Base-by-base conservation (phyloP, 2,888 invertebrate species). In the Drosophila lacicola region DNA sequence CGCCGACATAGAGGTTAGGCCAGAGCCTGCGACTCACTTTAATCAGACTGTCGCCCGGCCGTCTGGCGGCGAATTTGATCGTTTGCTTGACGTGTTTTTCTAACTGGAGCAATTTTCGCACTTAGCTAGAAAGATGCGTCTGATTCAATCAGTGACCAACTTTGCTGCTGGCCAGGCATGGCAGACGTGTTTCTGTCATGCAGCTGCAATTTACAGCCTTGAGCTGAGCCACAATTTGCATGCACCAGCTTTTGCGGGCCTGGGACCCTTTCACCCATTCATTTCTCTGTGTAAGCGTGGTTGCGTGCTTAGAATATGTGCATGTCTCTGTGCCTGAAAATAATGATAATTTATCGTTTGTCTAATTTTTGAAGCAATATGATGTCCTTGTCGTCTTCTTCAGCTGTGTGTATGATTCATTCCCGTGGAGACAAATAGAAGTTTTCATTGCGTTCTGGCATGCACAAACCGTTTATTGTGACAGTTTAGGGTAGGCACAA, bases 271-370 rank as follows among this genome's bases (percentile, higher is more conserved):
- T 66, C 45, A 42, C 21, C 14, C 17, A 55, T 42, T 75, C 21
- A 21, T 81, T 63, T 25, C 25, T 25, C 25, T 25, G 6, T 25
- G 6, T 25, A 25, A 25, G 25, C 25, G 25, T 25, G 21, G 21
- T 4, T 19, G n/a, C 37, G 39, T 29, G 47, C 21, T 21, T 0
- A 21, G 21, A 21, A 14, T 14, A 57, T 58, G 14, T 36, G 19
- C n/a, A 33, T 53, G 21, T 11, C 29, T 42, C n/a, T 61, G 47
- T 78, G 6, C 25, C 25, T 25, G 70, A 68, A 74, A 60, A 84
- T 88, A 60, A 87, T 88, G 87, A 89, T 85, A 87, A 89, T 89
- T 85, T 87, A 82, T 78, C 66, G 70, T 77, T 65, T 71, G 77
- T 72, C 25, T 25, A 25, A 6, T 25, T 25, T 25, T 67, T 81